Conservation (phyloP, 2,888 invertebrate genomes). For the Polydrusus pterygomalis region DNA sequence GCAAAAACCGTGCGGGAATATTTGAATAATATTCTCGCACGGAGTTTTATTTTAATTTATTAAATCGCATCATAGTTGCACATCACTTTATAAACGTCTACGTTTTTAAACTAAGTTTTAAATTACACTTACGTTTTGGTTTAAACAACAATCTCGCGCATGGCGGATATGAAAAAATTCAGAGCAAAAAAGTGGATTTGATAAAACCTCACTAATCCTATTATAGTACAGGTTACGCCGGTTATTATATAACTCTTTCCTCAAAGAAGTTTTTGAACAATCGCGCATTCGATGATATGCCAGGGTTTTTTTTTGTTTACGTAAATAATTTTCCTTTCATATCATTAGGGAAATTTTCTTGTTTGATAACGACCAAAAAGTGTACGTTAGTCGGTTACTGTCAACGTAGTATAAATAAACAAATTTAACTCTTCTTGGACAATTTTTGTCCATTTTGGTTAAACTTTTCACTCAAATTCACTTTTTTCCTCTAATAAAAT, state of each 20-base stretch:
- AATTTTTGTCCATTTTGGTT: not conserved
- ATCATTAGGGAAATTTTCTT: no score
- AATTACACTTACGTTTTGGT: conserved; percentile 14
- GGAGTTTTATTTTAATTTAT: conserved; percentile 29
- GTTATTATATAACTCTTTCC: no score
- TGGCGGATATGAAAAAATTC: not conserved
- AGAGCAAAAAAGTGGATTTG: conserved; percentile 8
- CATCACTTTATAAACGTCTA: conserved; percentile 25
- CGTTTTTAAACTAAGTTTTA: conserved; percentile 7
- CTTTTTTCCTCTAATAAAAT: not conserved
- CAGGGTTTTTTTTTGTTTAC: no score
- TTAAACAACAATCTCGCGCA: not conserved
- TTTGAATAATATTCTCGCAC: not conserved
- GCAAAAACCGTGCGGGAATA: conserved; percentile 4
- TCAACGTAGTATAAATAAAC: no score
- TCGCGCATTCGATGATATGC: no score
- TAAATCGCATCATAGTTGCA: conserved; percentile 23
- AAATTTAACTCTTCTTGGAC: not conserved
- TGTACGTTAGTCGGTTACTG: no score
- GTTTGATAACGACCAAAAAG: no score
- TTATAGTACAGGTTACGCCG: no score
- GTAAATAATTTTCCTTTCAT: no score
- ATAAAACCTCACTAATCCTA: not conserved
- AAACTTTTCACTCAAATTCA: not conserved
- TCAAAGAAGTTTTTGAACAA: no score